Conservation (phyloP, 2,113 vertebrate genomes). For the Spermophilus dauricus region DNA sequence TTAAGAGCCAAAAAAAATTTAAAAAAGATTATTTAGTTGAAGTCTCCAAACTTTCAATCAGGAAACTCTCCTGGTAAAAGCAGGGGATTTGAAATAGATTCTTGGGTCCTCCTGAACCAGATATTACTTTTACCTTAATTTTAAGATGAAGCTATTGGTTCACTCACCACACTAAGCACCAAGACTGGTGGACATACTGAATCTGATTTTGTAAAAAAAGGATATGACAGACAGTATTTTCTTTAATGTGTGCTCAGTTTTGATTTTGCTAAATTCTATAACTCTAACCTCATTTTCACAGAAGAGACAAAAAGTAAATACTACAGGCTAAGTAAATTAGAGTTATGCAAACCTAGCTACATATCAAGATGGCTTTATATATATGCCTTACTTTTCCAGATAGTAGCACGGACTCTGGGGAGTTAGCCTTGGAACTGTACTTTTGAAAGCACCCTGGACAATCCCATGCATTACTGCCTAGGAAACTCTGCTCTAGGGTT, state of each 20-base stretch:
- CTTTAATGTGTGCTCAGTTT: not conserved
- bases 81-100: not conserved
- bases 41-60: not conserved
- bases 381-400: not conserved
- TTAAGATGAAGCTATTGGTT: not conserved
- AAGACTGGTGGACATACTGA: not conserved
- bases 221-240: not conserved
- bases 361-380: not conserved
- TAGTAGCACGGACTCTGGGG: not conserved
- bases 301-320: not conserved
- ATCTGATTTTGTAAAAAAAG: not conserved
- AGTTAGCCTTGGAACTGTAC: not conserved
- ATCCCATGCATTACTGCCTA: not conserved
- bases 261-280: not conserved
- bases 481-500: not conserved
- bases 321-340: not conserved
- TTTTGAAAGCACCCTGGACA: not conserved
- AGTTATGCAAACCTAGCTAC: not conserved
- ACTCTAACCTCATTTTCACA: slow-evolving; percentile 16
- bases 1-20: not conserved
- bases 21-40: not conserved
- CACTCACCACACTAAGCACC: not conserved
- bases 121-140: not conserved
- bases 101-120: not conserved
- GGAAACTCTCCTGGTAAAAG: not conserved